Evolutionary conservation across 2,113 vertebrate genomes (phyloP).

Genomic region (Ciconia stormi): DNA sequence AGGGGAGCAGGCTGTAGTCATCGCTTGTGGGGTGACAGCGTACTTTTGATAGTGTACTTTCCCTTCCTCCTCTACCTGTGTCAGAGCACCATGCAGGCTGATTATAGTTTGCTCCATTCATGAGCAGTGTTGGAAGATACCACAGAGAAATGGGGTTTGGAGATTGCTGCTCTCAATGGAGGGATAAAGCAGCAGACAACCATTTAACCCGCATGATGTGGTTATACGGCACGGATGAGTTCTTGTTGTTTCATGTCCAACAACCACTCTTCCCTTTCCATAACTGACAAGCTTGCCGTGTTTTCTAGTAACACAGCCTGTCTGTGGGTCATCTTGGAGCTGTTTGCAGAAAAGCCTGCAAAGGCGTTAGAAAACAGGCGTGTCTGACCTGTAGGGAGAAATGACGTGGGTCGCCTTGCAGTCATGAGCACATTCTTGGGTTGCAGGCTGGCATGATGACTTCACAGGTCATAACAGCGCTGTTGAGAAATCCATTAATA

Average conservation of each 20-base stretch:
- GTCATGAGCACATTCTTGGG: background rate
- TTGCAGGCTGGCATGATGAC: background rate
- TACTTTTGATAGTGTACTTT: background rate
- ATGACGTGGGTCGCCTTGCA: fast-evolving
- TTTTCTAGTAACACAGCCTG: background rate
- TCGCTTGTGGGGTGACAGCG: background rate
- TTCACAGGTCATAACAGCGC: background rate
- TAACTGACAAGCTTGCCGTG: fast-evolving
- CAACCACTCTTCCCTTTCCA: background rate
- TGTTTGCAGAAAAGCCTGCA: background rate
- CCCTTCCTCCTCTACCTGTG: background rate
- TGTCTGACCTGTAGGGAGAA: background rate
- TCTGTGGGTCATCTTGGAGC: background rate
- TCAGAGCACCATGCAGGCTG: fast-evolving
- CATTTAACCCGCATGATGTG: fast-evolving
- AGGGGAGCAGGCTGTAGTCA: background rate
- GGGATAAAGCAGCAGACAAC: background rate
- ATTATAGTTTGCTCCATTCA: background rate
- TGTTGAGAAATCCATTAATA: background rate
- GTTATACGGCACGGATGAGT: background rate
- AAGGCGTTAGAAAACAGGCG: fast-evolving
- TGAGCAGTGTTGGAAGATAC: background rate
- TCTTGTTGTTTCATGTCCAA: background rate
- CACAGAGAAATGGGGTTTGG: background rate
- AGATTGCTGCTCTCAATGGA: fast-evolving